Conservation (phyloP, 2,888 invertebrate genomes). For the Acleris sparsana region DNA sequence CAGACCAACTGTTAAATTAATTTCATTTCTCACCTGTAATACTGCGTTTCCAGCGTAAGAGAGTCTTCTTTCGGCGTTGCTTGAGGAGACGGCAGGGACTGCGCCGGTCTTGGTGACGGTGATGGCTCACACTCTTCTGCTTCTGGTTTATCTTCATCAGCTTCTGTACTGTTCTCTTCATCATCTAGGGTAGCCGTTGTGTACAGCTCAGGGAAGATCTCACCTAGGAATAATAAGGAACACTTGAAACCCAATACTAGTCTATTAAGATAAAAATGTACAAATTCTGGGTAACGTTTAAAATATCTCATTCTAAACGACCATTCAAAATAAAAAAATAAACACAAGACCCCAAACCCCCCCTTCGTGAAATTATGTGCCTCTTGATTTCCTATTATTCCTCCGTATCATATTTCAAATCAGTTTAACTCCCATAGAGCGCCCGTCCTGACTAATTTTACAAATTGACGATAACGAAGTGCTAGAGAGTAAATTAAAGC, state of each 20-base stretch:
- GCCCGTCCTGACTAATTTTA: neutral
- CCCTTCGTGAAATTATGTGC: no score
- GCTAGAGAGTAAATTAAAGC: neutral
- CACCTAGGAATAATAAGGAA: constrained; percentile 52
- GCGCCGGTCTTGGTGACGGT: constrained; percentile 67
- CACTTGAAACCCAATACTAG: no score
- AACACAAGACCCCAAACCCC: no score
- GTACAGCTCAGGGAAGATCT: constrained; percentile 73
- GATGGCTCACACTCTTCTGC: constrained; percentile 68
- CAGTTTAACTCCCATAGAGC: no score
- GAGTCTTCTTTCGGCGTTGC: constrained; percentile 63
- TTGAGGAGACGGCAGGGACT: constrained; percentile 61
- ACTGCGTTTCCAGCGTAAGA: constrained; percentile 67
- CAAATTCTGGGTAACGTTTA: no score
- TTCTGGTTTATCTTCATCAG: constrained; percentile 52
- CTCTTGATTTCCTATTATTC: neutral
- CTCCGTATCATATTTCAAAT: no score
- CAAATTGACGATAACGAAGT: neutral
- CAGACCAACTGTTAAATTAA: no score
- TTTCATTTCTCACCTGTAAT: constrained; percentile 62
- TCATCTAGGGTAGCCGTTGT: constrained; percentile 60
- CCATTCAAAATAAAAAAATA: no score
- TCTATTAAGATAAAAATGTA: no score
- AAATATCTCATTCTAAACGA: no score
- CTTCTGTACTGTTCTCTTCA: constrained; percentile 58